Evolutionary conservation across 2,888 invertebrate species (phyloP).

Genomic region (Drosophila limbata): DNA sequence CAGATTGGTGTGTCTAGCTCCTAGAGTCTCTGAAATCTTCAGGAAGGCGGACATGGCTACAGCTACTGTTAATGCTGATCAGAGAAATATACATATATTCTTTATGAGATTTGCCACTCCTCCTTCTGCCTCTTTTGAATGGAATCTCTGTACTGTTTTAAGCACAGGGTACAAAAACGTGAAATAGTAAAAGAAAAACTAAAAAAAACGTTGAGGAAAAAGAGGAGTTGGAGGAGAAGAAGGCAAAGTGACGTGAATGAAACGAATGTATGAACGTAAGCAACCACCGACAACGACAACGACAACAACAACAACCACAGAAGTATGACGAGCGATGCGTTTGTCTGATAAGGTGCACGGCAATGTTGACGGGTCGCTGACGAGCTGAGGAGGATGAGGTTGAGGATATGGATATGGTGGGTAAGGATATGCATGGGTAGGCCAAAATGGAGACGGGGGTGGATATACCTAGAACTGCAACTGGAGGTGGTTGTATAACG

Average conservation of each 20-base stretch:
- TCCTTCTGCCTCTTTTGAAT: not conserved
- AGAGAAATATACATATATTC: too few relatives aligned
- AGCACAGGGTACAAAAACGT: not conserved
- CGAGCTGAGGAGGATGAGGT: conserved; percentile 8
- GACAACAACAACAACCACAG: conserved; percentile 20
- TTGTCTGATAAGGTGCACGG: conserved; percentile 51
- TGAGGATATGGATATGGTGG: not conserved
- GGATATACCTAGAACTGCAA: not conserved
- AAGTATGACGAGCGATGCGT: conserved; percentile 37
- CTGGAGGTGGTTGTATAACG: not conserved
- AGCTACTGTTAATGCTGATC: too few relatives aligned
- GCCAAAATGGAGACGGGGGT: not conserved
- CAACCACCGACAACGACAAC: conserved; percentile 30
- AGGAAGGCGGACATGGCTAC: too few relatives aligned
- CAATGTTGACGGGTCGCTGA: conserved; percentile 48
- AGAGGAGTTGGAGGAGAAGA: not conserved
- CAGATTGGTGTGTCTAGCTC: too few relatives aligned
- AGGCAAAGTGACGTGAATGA: conserved; percentile 1
- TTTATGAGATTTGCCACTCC: too few relatives aligned
- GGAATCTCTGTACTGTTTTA: not conserved
- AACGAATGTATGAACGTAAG: conserved; percentile 14
- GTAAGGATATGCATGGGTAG: not conserved
- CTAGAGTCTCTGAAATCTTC: too few relatives aligned
- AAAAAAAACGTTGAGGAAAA: conserved; percentile 21
- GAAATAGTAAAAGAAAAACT: conserved; percentile 4